These are phyloP conservation scores for Colinus virginianus DNA, from an alignment of 2,113 vertebrate species.

Conservation along the genomic window DNA sequence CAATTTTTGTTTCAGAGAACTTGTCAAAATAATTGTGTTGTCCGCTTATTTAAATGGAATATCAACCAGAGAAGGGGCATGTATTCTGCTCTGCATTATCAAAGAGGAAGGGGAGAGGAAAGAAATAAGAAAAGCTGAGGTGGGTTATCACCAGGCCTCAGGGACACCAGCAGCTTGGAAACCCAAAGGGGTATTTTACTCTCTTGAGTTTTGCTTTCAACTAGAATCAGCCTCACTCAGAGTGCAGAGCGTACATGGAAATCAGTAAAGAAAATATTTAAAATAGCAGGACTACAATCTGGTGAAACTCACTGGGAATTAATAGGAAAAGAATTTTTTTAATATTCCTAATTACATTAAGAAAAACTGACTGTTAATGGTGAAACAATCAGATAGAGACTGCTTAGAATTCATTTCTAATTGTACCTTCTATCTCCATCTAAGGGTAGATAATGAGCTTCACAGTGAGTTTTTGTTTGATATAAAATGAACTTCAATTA, in stretches of 20 bases:
- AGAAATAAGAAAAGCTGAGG: not conserved
- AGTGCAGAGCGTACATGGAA: not conserved
- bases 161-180: fast-evolving
- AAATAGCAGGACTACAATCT: not conserved
- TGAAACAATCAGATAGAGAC: not conserved
- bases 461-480: not conserved
- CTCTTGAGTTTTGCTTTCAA: not conserved
- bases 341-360: not conserved
- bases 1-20: not conserved
- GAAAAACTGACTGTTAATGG: not conserved
- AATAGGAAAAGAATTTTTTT: not conserved
- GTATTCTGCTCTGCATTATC: not conserved
- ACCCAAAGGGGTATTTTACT: not conserved
- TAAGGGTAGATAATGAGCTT: not conserved
- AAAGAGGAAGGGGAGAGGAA: not conserved
- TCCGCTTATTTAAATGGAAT: not conserved
- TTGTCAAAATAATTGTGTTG: not conserved
- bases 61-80: not conserved
- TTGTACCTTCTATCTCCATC: not conserved
- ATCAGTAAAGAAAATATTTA: not conserved
- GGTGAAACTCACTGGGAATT: not conserved
- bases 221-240: not conserved
- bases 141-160: not conserved
- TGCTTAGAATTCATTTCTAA: not conserved
- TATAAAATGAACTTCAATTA: not conserved